These are phyloP conservation scores for Gymnogyps californianus DNA, from an alignment of 2,113 vertebrate genomes.

Conservation along the genomic window DNA sequence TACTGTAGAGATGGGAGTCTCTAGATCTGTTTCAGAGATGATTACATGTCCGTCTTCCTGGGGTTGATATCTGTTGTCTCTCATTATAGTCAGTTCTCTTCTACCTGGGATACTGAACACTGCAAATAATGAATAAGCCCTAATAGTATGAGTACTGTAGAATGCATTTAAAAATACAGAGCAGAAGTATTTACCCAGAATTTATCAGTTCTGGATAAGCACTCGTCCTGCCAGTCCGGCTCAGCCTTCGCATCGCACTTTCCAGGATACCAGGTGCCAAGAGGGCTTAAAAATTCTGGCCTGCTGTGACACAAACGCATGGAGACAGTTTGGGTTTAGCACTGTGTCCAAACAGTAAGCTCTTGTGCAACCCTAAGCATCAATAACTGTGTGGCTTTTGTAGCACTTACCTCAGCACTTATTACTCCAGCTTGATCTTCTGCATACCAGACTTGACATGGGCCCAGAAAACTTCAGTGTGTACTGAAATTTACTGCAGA, in stretches of 20 bases:
- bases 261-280: neutral
- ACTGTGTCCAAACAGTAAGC: neutral
- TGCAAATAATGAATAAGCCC: neutral
- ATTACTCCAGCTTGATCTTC: neutral
- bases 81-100: neutral
- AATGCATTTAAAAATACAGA: neutral
- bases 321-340: neutral
- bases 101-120: neutral
- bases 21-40: neutral
- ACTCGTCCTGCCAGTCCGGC: neutral
- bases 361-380: neutral
- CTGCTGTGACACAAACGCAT: neutral
- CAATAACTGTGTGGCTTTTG: neutral
- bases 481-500: neutral
- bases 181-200: neutral
- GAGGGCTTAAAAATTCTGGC: neutral
- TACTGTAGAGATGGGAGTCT: neutral
- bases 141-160: neutral
- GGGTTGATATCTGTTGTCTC: neutral
- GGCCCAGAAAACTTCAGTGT: neutral
- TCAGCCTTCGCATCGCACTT: neutral
- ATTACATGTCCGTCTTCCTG: neutral
- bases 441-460: neutral
- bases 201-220: neutral
- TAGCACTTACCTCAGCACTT: neutral